Conservation (phyloP, 2,113 vertebrate genomes). For the Ammospiza caudacuta region DNA sequence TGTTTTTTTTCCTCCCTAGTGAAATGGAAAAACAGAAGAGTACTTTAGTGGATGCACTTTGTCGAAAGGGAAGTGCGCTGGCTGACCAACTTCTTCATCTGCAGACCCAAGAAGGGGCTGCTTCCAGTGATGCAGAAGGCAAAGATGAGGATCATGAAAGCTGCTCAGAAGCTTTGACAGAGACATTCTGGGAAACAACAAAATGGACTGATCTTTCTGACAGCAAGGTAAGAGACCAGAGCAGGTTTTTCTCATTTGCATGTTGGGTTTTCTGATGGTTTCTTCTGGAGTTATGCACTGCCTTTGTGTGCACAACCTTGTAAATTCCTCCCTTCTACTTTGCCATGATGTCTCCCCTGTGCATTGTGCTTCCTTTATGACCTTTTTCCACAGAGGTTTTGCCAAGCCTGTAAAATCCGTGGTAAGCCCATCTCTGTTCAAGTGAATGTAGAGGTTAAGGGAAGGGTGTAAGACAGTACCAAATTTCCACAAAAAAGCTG, state of each 20-base stretch:
- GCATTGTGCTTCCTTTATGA: not conserved
- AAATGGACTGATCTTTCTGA: slow-evolving; percentile 97
- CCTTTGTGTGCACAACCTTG: not conserved
- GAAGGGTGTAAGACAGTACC: not conserved
- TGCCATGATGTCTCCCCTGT: not conserved
- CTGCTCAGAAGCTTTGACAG: slow-evolving; percentile 78
- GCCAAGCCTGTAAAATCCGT: not conserved
- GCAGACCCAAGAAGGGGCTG: slow-evolving; percentile 80
- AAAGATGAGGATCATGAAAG: slow-evolving; percentile 83
- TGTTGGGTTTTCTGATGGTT: not conserved
- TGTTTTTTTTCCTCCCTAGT: slow-evolving; percentile 64
- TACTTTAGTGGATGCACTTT: slow-evolving; percentile 91
- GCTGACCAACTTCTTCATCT: slow-evolving; percentile 89
- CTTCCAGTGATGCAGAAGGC: slow-evolving; percentile 75
- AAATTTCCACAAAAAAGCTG: not conserved
- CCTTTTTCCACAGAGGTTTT: slow-evolving; percentile 2
- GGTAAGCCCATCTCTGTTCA: not conserved
- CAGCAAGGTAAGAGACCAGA: slow-evolving; percentile 82
- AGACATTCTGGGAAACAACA: slow-evolving; percentile 94
- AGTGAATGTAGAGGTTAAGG: not conserved
- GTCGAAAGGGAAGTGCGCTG: slow-evolving; percentile 90
- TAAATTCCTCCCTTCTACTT: not conserved
- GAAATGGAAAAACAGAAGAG: slow-evolving; percentile 98
- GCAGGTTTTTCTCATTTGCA: not conserved
- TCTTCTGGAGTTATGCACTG: not conserved